A percentile compares a stretch with the other conserved stretches of the same genome.
Evolutionary conservation across 2,113 vertebrate genomes (phyloP).

Genomic region (Calidris pygmaea): DNA sequence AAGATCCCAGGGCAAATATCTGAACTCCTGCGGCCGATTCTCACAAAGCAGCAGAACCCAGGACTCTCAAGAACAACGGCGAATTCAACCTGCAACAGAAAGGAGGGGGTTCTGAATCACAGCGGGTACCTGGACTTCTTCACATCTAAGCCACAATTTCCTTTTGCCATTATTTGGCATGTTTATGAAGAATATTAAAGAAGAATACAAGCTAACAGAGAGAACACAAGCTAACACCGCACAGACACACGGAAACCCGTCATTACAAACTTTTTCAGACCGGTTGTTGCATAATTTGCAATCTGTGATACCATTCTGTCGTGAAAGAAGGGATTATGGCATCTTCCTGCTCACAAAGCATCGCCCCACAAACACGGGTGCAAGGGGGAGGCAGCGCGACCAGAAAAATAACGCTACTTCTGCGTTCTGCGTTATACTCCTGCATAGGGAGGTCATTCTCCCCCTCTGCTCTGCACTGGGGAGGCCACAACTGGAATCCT

Average conservation of each 20-base stretch:
- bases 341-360: neutral
- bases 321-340: accelerated
- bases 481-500: too few species aligned
- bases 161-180: neutral
- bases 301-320: neutral
- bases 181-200: neutral
- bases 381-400: neutral
- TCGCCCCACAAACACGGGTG: neutral
- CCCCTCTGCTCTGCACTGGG: too few species aligned
- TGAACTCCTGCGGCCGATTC: neutral
- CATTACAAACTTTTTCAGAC: neutral
- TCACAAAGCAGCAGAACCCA: neutral
- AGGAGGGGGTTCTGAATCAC: constrained; percentile 54
- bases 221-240: neutral
- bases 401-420: neutral
- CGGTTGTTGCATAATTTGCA: neutral
- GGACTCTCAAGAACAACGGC: constrained; percentile 24
- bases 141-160: neutral
- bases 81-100: constrained; percentile 73
- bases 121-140: neutral
- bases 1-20: neutral
- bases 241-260: neutral
- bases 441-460: too few species aligned
- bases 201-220: neutral
- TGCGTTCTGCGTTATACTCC: neutral